These are phyloP conservation scores for Magallana angulata DNA, from an alignment of 1,140 invertebrate species.

Conservation along the genomic window DNA sequence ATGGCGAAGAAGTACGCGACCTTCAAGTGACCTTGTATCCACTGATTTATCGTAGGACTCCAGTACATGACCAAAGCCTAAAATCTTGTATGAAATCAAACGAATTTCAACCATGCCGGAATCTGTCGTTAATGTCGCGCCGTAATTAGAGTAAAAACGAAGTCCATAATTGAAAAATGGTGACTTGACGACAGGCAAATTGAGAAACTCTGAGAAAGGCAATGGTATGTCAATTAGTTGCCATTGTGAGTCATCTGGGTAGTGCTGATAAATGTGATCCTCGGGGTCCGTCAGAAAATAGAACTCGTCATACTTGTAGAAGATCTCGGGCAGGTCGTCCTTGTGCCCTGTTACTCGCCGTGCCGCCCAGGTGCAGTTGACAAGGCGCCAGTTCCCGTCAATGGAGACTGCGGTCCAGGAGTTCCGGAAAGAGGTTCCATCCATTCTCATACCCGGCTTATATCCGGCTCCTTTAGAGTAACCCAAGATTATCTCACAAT, in stretches of 20 bases:
- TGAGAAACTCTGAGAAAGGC: slow-evolving; percentile 81
- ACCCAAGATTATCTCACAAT: slow-evolving; percentile 99
- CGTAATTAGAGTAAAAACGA: slow-evolving; percentile 73
- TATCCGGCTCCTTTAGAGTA: slow-evolving; percentile 99
- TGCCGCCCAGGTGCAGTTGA: slow-evolving; percentile 81
- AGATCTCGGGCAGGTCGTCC: slow-evolving; percentile 73
- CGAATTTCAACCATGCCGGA: slow-evolving; percentile 76
- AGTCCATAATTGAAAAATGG: slow-evolving; percentile 78
- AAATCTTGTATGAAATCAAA: slow-evolving; percentile 72
- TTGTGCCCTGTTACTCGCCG: slow-evolving; percentile 77
- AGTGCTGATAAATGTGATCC: slow-evolving; percentile 82
- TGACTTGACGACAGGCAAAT: slow-evolving; percentile 79
- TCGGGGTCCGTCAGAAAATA: slow-evolving; percentile 82
- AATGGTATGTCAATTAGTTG: slow-evolving; percentile 81
- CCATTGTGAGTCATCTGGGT: slow-evolving; percentile 81
- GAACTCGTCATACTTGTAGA: slow-evolving; percentile 78
- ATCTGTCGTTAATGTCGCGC: slow-evolving; percentile 71
- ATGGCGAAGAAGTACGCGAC: slow-evolving; percentile 71
- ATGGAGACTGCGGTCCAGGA: slow-evolving; percentile 77
- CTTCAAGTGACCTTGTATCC: slow-evolving; percentile 67
- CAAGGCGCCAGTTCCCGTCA: slow-evolving; percentile 75
- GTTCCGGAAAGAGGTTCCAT: slow-evolving; percentile 90
- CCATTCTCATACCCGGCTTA: slow-evolving; percentile 97
- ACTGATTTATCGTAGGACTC: slow-evolving; percentile 71
- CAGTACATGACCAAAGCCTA: slow-evolving; percentile 73